Percentiles rank a stretch among this genome's conserved stretches.
phyloP scores from a whole-genome alignment of 37 sponge, comb jelly and placozoan genomes.

The Agelas oroides region DNA sequence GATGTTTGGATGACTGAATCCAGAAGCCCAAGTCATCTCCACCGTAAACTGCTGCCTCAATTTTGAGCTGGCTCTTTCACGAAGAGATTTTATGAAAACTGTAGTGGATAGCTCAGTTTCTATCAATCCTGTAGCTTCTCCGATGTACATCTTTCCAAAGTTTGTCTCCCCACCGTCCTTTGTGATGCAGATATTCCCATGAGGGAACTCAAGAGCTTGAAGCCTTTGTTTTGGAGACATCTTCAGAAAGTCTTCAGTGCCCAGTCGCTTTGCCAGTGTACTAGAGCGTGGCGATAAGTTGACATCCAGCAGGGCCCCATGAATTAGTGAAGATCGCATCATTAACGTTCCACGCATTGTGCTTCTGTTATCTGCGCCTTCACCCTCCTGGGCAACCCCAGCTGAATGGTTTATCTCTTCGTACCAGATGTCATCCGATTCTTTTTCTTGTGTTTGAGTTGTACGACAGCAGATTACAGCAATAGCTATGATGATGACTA shows the following conservation, averaged over 20 bases:
- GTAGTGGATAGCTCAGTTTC: conserved; percentile 50
- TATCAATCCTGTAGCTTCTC: conserved; percentile 58
- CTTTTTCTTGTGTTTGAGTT: background rate
- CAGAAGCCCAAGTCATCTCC: conserved; percentile 59
- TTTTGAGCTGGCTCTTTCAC: conserved; percentile 30
- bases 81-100: conserved; percentile 61
- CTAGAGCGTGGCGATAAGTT: conserved; percentile 23
- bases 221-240: conserved; percentile 56
- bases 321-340: background rate
- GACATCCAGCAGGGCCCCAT: conserved; percentile 23
- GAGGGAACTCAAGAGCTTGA: conserved; percentile 54
- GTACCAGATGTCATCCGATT: background rate
- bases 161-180: conserved; percentile 63
- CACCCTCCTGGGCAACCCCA: background rate
- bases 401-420: background rate
- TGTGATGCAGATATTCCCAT: conserved; percentile 51
- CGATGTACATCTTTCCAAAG: conserved; percentile 54
- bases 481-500: background rate
- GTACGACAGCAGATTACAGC: background rate
- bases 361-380: background rate
- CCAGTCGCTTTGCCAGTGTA: conserved; percentile 4
- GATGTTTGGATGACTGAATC: conserved; percentile 65
- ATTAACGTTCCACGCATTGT: conserved; percentile 16
- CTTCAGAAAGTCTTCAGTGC: background rate
- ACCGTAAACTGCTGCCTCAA: conserved; percentile 49